phyloP scores from a whole-genome alignment of 2,797 vertebrate genomes.

The Thripadectes ignobilis region DNA sequence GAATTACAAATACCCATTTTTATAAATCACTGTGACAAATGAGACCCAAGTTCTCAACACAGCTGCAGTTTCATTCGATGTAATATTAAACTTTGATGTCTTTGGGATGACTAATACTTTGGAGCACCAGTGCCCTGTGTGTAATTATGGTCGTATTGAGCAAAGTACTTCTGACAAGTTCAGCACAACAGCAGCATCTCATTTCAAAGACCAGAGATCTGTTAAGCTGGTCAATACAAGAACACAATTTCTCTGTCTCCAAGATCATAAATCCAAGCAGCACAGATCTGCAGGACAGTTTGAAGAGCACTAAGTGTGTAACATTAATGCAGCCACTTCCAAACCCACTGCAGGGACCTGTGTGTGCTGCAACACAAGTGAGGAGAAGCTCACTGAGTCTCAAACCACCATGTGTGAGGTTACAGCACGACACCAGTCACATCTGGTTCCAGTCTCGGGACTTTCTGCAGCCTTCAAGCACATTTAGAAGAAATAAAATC shows the following conservation, averaged over 20 bases:
- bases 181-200: background rate
- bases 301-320: background rate
- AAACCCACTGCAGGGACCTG: background rate
- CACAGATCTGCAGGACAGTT: background rate
- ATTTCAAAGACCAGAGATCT: background rate
- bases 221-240: background rate
- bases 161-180: background rate
- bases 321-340: background rate
- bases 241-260: background rate
- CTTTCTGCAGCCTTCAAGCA: slow-evolving; percentile 38
- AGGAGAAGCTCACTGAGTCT: background rate
- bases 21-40: background rate
- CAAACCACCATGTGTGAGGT: background rate
- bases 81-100: background rate
- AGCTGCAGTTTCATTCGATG: background rate
- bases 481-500: background rate
- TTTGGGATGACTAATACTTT: background rate
- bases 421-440: background rate
- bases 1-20: background rate
- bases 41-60: background rate
- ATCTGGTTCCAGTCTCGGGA: background rate
- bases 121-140: background rate
- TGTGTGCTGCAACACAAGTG: background rate
- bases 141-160: background rate
- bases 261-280: background rate